Base-by-base conservation (phyloP, 2,888 invertebrate species). In the Catonia carolina region DNA sequence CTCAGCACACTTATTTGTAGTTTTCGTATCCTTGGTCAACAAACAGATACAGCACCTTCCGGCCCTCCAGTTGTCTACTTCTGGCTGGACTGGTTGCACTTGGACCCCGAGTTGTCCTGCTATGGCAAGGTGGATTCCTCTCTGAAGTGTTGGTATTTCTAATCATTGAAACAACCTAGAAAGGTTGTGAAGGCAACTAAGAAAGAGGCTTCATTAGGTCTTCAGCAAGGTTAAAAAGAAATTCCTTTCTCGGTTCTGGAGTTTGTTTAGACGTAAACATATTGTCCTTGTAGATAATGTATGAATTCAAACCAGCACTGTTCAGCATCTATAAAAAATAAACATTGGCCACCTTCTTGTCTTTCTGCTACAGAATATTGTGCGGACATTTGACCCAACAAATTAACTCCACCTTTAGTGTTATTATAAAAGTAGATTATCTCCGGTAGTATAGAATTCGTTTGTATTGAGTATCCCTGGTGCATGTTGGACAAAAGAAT, bases 151-250 rank as follows among this genome's bases (percentile, higher is more conserved):
- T 17, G 14, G 41, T 31, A 23, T 53, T 22, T 53, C 17, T 23
- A 53, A 42, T 41, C 53, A 20, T 27, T 53, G 42, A 42, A 23
- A 14, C 53, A 53, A 42, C 53, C 53, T 45, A n/a, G n/a, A n/a
- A n/a, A n/a, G n/a, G n/a, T n/a, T n/a, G n/a, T n/a, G n/a, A n/a
- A n/a, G n/a, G n/a, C n/a, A n/a, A n/a, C n/a, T n/a, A n/a, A n/a
- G n/a, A n/a, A n/a, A n/a, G n/a, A 10, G 42, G 53, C 31, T 15
- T 53, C 53, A 53, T 53, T 41, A 53, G 31, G 42, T 53, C 53
- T 15, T 53, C 53, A 45, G 53, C 54, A 33, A 54, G 54, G 45
- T 17, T 54, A 33, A 54, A 54, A 54, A 54, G 45, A 45, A 54
- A 54, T 17, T 54, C 47, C 31, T 33, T 17, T 18, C 54, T 54